phyloP scores from a whole-genome alignment of 2,888 invertebrate genomes.

The Gymnoscelis rufifasciata region DNA sequence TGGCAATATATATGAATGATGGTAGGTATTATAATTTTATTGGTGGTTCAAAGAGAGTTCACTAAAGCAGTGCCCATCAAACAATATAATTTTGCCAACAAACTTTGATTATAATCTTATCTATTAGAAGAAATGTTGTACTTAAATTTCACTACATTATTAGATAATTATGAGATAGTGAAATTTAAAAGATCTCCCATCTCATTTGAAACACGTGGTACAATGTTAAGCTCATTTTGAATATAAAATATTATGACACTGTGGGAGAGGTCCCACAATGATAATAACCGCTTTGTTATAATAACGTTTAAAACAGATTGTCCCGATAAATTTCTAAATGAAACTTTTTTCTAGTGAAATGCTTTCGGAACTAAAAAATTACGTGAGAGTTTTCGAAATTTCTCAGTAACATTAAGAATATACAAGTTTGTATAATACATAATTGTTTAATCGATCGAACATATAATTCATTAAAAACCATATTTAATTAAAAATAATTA shows the following conservation, averaged over 20 bases:
- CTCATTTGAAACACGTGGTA: constrained; percentile 19
- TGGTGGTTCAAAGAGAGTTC: no score
- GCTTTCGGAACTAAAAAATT: constrained; percentile 29
- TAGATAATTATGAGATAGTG: constrained; percentile 4
- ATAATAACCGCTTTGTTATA: constrained; percentile 46
- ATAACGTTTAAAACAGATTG: constrained; percentile 38
- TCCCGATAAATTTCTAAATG: constrained; percentile 33
- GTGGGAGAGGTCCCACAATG: constrained; percentile 40
- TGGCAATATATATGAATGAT: no score
- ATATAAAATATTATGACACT: constrained; percentile 24
- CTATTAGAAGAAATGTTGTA: no score
- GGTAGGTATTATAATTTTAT: no score
- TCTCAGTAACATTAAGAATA: constrained; percentile 19
- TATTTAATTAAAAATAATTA: no score
- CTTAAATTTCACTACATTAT: constrained; percentile 10
- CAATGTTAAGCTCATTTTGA: constrained; percentile 20
- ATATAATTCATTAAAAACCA: no score
- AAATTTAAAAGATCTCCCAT: constrained; percentile 1
- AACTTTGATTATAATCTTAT: no score
- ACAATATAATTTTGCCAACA: no score
- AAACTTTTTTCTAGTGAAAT: constrained; percentile 40
- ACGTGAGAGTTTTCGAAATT: constrained; percentile 33
- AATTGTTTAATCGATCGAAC: no score
- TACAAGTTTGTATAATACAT: no score
- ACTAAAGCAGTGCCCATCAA: no score